Evolutionary conservation across 2,797 vertebrate genomes (phyloP), one percentile per base, ranked within the genome.

Genomic region (Oreochromis grahami): DNA sequence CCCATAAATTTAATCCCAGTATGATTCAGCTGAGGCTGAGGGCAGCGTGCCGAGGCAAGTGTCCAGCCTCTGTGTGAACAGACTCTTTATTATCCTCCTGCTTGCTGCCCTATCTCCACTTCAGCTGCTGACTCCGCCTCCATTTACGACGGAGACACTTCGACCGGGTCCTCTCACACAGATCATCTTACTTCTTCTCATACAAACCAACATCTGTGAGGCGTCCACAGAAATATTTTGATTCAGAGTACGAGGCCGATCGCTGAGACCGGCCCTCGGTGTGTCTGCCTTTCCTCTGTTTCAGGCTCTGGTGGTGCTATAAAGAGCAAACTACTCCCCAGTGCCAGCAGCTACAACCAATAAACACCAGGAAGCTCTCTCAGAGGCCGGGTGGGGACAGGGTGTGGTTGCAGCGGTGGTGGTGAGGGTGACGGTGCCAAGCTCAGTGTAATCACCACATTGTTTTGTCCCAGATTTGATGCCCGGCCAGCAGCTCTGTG

Each of bases 11-110:
- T 10, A 2, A 43, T 26, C 14, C 21, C 65, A 17, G 21, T 17
- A 24, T 6, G 38, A 10, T 15, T 68, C 5, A 68, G 50, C 72
- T 21, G 26, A 6, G 26, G 14, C 15, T 17, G n/a, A 77, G n/a
- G 50, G 74, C 50, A 21, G 19, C 32, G 2, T 76, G 74, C n/a
- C 6, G 6, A 38, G 26, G 29, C 10, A 10, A 65, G 56, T 15
- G 15, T 13, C 79, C 58, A 32, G 53, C 53, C 56, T 74, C 65
- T 24, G 52, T 41, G 41, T 13, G 36, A 74, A 86, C 87, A 53
- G 72, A 5, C 79, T 58, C 86, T 82, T 78, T 87, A 87, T 86
- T 84, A 70, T 15, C 43, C 65, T 24, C 6, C 65, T 6, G 53
- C 76, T 53, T 24, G 26, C 81, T 2, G 63, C 52, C 63, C 80